Percentiles rank a stretch among this genome's conserved stretches.
Conservation (phyloP, 1,140 invertebrate species). For the Ceratosolen fusciceps region DNA sequence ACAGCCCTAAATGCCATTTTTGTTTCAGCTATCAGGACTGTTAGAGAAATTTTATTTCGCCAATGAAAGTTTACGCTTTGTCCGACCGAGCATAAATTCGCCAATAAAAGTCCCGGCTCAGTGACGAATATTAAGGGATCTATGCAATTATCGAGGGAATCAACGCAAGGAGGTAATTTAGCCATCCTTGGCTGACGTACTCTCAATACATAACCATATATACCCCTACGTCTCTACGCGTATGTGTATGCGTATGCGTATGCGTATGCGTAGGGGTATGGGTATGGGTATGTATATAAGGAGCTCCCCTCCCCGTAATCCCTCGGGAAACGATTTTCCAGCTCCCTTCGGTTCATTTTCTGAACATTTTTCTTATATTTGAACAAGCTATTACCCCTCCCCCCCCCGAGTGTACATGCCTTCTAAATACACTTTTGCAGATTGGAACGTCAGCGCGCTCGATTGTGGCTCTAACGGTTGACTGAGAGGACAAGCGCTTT, state of each 20-base stretch:
- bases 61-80: neutral
- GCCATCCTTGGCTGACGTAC: neutral
- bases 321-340: conserved; percentile 16
- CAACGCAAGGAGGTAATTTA: too few species aligned
- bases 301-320: conserved; percentile 26
- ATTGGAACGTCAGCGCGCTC: neutral
- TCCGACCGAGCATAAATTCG: neutral
- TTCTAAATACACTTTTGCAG: neutral
- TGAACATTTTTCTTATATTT: neutral
- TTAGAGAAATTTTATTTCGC: neutral
- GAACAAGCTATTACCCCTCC: neutral
- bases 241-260: too few species aligned
- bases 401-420: too few species aligned
- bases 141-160: too few species aligned
- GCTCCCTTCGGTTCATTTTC: neutral
- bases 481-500: too few species aligned
- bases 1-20: neutral
- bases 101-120: too few species aligned
- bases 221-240: conserved; percentile 17
- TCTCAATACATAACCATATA: neutral
- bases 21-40: neutral
- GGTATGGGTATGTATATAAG: too few species aligned
- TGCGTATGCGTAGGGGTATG: too few species aligned
- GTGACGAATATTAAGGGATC: too few species aligned
- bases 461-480: too few species aligned